Base-by-base conservation (phyloP, 1,140 invertebrate species). In the Venustaconcha ellipsiformis region DNA sequence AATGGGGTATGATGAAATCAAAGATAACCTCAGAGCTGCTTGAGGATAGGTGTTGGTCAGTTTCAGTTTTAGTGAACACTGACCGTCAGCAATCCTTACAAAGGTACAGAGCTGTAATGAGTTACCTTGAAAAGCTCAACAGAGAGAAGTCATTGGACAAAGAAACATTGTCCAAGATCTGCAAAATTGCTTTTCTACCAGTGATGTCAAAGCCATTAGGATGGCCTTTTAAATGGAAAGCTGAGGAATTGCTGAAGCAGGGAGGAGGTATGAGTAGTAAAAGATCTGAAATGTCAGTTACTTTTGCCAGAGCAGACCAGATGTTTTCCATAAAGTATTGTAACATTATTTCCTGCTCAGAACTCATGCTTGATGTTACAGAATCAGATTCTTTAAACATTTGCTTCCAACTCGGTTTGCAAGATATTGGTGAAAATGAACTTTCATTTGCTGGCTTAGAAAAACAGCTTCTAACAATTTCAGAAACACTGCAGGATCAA, bases 1-100 rank as follows among this genome's bases (percentile, higher is more conserved):
- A 58, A 0, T 57, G 78, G 23, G 79, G 79, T 57, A 82, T 82
- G 81, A 65, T 68, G 57, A 79, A 23, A 56, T 23, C 73, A 68
- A 66, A 72, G 14, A 12, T 83, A 55, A 48, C 58, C 15, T 69
- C 67, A 59, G 65, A 81, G 11, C 58, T 72, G 23, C 48, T 83
- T 23, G n/a, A 62, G 55, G 60, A 73, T 20, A 70, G 80, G 65
- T 67, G 69, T 15, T 56, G n/a, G 23, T 68, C 63, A 17, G 65
- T 79, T 57, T 13, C 5, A 17, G 57, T 30, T 14, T 14, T 79
- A 64, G 57, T 23, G 4, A 14, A 30, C 63, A 67, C 18, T 5
- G 56, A 71, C 30, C 14, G n/a, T 14, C 17, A 63, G 1, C 55
- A 71, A 15, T 66, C 72, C 18, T 17, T 76, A 23, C 13, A 58